Conservation (phyloP, 2,888 invertebrate genomes). For the Antheraea yamamai region DNA sequence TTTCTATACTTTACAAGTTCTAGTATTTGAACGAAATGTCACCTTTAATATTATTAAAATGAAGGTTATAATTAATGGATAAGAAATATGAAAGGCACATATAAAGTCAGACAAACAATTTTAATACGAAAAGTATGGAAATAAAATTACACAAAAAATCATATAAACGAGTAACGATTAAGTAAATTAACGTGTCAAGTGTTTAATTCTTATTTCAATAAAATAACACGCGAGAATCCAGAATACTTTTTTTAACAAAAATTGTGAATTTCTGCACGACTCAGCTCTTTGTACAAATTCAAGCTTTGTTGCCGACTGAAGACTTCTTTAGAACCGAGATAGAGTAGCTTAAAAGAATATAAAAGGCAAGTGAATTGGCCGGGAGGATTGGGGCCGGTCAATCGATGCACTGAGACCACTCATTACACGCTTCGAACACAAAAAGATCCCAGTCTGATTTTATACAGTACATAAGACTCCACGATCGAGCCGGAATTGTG, state of each 20-base stretch:
- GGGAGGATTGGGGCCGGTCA: slow-evolving; percentile 67
- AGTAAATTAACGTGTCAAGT: neutral
- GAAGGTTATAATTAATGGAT: neutral
- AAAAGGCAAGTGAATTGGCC: slow-evolving; percentile 67
- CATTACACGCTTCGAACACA: slow-evolving; percentile 60
- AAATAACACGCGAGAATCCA: neutral
- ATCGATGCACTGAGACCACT: slow-evolving; percentile 72
- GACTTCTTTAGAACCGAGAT: slow-evolving; percentile 38
- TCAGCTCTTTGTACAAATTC: slow-evolving; percentile 38
- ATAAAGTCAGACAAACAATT: neutral
- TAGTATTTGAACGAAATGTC: too few species aligned
- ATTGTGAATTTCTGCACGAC: neutral
- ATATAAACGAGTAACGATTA: neutral
- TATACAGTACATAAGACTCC: slow-evolving; percentile 36
- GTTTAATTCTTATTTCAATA: neutral
- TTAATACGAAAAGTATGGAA: neutral
- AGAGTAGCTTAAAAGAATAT: slow-evolving; percentile 65
- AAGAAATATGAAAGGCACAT: neutral
- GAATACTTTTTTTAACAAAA: neutral
- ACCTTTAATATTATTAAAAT: too few species aligned
- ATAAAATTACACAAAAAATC: neutral
- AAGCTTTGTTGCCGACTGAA: slow-evolving; percentile 49
- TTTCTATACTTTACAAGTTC: too few species aligned
- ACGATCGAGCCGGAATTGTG: slow-evolving; percentile 36
- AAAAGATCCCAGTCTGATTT: slow-evolving; percentile 42